phyloP scores from a whole-genome alignment of 2,888 invertebrate genomes.

The Tanytarsus gracilentus region DNA sequence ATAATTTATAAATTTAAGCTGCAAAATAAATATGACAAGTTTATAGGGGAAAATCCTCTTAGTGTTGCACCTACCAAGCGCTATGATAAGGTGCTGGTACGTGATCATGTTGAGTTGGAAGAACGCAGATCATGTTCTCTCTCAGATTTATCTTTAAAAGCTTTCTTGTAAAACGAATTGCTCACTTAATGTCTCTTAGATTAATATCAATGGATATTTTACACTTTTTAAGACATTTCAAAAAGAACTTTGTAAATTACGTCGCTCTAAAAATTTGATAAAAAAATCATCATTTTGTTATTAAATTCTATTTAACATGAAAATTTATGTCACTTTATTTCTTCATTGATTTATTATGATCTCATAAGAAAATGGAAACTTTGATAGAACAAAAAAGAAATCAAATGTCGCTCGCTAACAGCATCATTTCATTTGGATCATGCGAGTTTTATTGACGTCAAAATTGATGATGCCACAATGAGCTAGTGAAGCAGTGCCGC shows the following conservation, averaged over 20 bases:
- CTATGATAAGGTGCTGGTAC: too few relatives aligned
- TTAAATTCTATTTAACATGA: too few relatives aligned
- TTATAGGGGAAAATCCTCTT: too few relatives aligned
- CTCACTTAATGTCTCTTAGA: slow-evolving; percentile 7
- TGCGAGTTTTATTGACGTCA: slow-evolving; percentile 11
- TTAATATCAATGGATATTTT: not conserved
- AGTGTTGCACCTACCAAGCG: too few relatives aligned
- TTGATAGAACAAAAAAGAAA: not conserved
- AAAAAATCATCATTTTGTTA: too few relatives aligned
- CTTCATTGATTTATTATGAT: too few relatives aligned
- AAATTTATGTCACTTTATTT: too few relatives aligned
- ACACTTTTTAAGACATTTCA: too few relatives aligned
- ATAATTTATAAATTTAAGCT: slow-evolving; percentile 12
- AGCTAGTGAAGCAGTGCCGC: not conserved
- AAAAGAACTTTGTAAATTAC: too few relatives aligned
- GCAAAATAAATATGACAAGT: slow-evolving; percentile 8
- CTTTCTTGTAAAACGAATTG: slow-evolving; percentile 4
- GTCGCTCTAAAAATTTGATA: too few relatives aligned
- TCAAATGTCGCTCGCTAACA: not conserved
- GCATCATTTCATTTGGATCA: not conserved
- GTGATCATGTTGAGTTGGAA: slow-evolving; percentile 2
- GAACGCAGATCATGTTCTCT: not conserved
- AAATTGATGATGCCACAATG: slow-evolving; percentile 7
- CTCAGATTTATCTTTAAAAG: slow-evolving; percentile 5
- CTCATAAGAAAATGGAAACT: not conserved